Conservation (phyloP, 2,888 invertebrate genomes). For the Troides helena region DNA sequence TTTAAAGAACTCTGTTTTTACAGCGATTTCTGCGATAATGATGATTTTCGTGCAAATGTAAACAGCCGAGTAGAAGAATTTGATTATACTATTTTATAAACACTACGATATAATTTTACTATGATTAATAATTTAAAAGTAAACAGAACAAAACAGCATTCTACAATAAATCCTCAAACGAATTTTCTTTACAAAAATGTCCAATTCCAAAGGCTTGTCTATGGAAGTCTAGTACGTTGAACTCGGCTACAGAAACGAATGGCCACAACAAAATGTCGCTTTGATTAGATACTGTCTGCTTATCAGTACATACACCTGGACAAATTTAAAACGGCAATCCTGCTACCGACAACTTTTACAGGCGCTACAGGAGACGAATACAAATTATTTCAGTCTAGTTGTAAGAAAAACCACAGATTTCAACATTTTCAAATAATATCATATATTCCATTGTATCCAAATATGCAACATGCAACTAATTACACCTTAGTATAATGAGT, state of each 20-base stretch:
- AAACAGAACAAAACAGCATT: background rate
- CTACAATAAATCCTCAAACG: conserved; percentile 39
- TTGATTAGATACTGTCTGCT: conserved; percentile 55
- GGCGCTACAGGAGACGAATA: conserved; percentile 60
- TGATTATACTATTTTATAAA: too few species aligned
- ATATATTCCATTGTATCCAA: conserved; percentile 1
- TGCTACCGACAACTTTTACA: conserved; percentile 60
- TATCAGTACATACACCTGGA: conserved; percentile 61
- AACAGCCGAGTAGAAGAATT: too few species aligned
- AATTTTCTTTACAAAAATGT: conserved; percentile 39
- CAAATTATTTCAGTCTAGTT: conserved; percentile 67
- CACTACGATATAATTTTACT: background rate
- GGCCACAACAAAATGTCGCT: conserved; percentile 46
- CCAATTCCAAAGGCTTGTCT: conserved; percentile 39
- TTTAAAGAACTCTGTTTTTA: too few species aligned
- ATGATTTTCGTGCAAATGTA: too few species aligned
- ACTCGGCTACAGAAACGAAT: conserved; percentile 35
- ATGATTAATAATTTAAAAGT: background rate
- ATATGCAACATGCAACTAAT: background rate
- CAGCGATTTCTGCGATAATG: too few species aligned
- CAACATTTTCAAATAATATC: conserved; percentile 46
- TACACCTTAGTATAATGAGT: too few species aligned
- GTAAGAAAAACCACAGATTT: conserved; percentile 65
- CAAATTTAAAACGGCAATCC: conserved; percentile 48
- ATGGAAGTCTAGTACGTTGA: conserved; percentile 39